A percentile compares a stretch with the other conserved stretches of the same genome.
Evolutionary conservation across 2,113 vertebrate species (phyloP).

Genomic region (Piliocolobus tephrosceles): DNA sequence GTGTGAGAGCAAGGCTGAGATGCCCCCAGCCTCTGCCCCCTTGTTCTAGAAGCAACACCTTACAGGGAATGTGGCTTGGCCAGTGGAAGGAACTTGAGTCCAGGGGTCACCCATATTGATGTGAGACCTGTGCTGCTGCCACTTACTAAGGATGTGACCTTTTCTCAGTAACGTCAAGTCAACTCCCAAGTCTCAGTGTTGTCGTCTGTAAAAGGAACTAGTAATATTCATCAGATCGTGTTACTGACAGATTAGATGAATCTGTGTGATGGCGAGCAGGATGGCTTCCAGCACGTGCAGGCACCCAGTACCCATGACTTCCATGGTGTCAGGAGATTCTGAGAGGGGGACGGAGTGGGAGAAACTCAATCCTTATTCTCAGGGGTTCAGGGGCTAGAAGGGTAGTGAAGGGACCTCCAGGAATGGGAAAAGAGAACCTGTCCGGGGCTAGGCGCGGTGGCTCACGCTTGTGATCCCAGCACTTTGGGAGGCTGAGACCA

Average conservation of each 20-base stretch:
- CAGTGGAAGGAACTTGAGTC: background rate
- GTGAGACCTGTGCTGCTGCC: background rate
- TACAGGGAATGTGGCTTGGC: background rate
- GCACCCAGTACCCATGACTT: background rate
- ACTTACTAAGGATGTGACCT: background rate
- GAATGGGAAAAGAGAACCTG: background rate
- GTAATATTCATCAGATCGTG: background rate
- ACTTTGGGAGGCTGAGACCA: too few relatives aligned
- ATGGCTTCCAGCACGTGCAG: background rate
- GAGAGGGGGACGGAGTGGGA: background rate
- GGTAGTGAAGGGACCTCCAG: background rate
- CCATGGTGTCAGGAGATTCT: background rate
- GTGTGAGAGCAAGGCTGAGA: background rate
- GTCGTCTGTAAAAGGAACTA: background rate
- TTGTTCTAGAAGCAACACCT: background rate
- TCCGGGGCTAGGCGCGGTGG: fast-evolving
- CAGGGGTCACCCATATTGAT: background rate
- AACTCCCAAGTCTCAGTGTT: background rate
- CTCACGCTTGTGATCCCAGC: too few relatives aligned
- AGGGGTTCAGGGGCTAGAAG: background rate
- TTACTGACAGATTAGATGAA: background rate
- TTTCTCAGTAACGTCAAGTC: background rate
- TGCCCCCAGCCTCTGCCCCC: background rate
- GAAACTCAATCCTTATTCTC: background rate
- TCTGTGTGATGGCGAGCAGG: background rate